Evolutionary conservation across 92 coral and sea anemone species (phyloP), one percentile per base, ranked within the genome.

Genomic region (Plumapathes pennacea): DNA sequence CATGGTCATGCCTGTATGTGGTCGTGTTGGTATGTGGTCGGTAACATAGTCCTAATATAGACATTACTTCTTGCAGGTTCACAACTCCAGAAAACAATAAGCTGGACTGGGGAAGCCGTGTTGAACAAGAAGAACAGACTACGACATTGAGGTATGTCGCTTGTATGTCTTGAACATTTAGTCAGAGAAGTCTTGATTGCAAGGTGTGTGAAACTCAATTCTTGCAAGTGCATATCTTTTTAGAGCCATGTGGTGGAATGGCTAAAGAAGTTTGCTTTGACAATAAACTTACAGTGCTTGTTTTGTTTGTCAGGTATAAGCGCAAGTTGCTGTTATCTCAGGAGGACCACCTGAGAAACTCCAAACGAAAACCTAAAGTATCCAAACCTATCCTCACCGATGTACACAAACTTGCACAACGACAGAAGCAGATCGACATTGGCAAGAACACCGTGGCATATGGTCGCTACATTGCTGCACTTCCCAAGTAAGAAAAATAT

Each of bases 401-500:
- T 58, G 72, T 57, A 25, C 96, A 94, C 69, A 89, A 84, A 43
- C 83, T 94, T 3, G 38, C 50, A 12, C 86, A 94, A 56, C 37
- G 99, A 39, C 99, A 94, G 56, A 94, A 94, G 43, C 99, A 94
- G 70, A 54, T 94, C 24, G 95, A 94, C 64, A 75, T 69, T 89
- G 99, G 99, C 24, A 94, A 94, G 73, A 94, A 94, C 54, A 94
- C 99, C 23, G 72, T 84, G 40, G 81, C 99, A 6, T 94, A 94
- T 77, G 99, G 99, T 8, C 74, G 86, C n/a, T 94, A 68, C 66
- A 64, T 76, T 25, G 52, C 69, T 32, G 74, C 71, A 62, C 69
- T 72, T 46, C 69, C 54, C 32, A 77, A 96, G 99, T 94, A 39
- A 50, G 38, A 19, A n/a, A 11, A 12, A 26, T 26, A n/a, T n/a